Conservation (phyloP, 2,113 vertebrate species). For the Toxostoma redivivum region DNA sequence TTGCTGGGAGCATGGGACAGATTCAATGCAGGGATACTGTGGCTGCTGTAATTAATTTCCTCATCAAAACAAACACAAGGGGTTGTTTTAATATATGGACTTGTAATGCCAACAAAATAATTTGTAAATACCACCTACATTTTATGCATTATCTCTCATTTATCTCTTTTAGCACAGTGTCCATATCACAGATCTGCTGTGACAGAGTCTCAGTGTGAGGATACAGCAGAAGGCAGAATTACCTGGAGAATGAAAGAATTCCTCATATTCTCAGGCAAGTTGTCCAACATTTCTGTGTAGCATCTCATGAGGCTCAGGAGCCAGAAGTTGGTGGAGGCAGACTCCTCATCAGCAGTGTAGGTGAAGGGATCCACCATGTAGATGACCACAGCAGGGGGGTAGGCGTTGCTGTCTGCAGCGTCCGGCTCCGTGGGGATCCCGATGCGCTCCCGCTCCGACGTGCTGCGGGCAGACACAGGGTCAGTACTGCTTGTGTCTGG, state of each 20-base stretch:
- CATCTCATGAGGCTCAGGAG: slow-evolving; percentile 91
- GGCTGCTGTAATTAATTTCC: not conserved
- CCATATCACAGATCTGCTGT: not conserved
- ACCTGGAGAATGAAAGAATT: slow-evolving; percentile 94
- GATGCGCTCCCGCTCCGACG: slow-evolving; percentile 85
- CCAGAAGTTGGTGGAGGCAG: slow-evolving; percentile 87
- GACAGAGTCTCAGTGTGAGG: not conserved
- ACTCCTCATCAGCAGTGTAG: slow-evolving; percentile 83
- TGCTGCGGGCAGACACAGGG: not conserved
- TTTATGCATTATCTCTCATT: not conserved
- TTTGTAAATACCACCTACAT: not conserved
- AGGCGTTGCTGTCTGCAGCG: slow-evolving; percentile 82
- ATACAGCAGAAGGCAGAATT: not conserved
- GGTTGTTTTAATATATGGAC: not conserved
- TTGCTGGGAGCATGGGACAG: not conserved
- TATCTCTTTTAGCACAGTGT: not conserved
- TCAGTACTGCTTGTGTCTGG: not conserved
- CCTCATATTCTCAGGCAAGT: slow-evolving; percentile 87
- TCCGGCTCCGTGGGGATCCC: slow-evolving; percentile 90
- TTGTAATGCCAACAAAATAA: not conserved
- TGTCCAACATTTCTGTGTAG: slow-evolving; percentile 93
- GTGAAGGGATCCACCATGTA: slow-evolving; percentile 96
- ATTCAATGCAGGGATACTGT: not conserved
- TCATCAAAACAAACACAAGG: not conserved
- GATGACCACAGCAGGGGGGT: slow-evolving; percentile 90